A percentile compares a stretch with the other conserved stretches of the same genome.
phyloP scores from a whole-genome alignment of 2,797 vertebrate genomes.

The Crenichthys baileyi region DNA sequence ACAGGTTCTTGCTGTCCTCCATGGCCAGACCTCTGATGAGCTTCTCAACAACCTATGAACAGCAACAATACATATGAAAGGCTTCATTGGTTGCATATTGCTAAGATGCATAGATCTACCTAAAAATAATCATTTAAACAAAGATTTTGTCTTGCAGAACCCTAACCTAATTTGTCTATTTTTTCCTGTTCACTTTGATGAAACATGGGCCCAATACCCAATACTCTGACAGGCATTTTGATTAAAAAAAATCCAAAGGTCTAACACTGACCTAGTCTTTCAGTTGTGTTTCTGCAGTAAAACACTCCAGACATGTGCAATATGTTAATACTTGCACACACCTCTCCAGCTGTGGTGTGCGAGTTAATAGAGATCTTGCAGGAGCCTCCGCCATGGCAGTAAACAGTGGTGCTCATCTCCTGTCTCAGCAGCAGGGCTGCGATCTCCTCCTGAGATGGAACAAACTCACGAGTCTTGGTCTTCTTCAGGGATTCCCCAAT shows the following conservation, averaged over 20 bases:
- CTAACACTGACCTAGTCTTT: not conserved
- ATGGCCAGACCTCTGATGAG: constrained; percentile 92
- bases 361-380: constrained; percentile 97
- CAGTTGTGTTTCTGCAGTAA: not conserved
- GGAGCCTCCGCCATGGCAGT: constrained; percentile 94
- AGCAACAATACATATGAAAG: constrained; percentile 1
- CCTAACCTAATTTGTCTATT: not conserved
- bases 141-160: not conserved
- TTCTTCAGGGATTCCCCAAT: constrained; percentile 90
- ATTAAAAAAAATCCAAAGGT: not conserved
- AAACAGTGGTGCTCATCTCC: constrained; percentile 93
- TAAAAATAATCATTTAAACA: not conserved
- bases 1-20: constrained; percentile 94
- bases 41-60: constrained; percentile 90
- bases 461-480: constrained; percentile 91
- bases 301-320: not conserved
- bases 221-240: not conserved
- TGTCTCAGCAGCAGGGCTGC: constrained; percentile 89
- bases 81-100: not conserved
- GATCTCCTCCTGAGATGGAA: constrained; percentile 94
- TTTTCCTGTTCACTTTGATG: not conserved
- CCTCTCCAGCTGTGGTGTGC: constrained; percentile 95
- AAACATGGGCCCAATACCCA: too few species aligned
- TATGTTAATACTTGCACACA: constrained; percentile 46
- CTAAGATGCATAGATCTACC: not conserved